Base-by-base conservation (phyloP, 1,140 invertebrate genomes). In the Oryctes rhinoceros region DNA sequence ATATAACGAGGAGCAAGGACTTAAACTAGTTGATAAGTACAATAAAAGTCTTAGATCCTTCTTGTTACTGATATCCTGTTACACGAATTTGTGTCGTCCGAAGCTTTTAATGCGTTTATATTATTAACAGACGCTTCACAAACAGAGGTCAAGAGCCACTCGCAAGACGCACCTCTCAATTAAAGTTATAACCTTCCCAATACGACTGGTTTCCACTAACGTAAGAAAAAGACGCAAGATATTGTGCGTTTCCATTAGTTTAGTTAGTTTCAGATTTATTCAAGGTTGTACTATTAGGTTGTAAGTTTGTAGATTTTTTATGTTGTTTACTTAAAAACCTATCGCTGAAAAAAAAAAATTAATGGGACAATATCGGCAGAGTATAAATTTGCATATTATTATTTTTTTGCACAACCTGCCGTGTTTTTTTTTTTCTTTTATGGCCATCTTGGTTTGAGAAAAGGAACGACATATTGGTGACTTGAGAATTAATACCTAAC, bases 291-390 rank as follows among this genome's bases (percentile, higher is more conserved):
- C 4, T 53, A 53, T 53, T 53, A 53, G 49, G 49, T 53, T 13
- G 49, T 53, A 53, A 53, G 49, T 53, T 53, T 53, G n/a, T 53
- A 53, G 9, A 53, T 53, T 53, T 53, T 53, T 53, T 53, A 53
- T 53, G 49, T 53, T 53, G 49, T 53, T 53, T 53, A 53, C 49
- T 13, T 53, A 53, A 13, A 44, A 44, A 30, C 3, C 49, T 10
- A 3, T 3, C 9, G 49, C 49, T 11, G 4, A 4, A 0, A 13
- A 53, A 53, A 44, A 44, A 53, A 53, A 53, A 53, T 53, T 53
- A 53, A 53, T 10, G n/a, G 5, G 49, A 13, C 49, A 53, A n/a
- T 53, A 53, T 15, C 13, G n/a, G n/a, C 11, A 53, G 4, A n/a
- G 49, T 13, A 53, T 44, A 53, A 53, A 53, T 53, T 53, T 53